phyloP scores from a whole-genome alignment of 2,797 vertebrate genomes.

The Odontamblyopus lacepedii region DNA sequence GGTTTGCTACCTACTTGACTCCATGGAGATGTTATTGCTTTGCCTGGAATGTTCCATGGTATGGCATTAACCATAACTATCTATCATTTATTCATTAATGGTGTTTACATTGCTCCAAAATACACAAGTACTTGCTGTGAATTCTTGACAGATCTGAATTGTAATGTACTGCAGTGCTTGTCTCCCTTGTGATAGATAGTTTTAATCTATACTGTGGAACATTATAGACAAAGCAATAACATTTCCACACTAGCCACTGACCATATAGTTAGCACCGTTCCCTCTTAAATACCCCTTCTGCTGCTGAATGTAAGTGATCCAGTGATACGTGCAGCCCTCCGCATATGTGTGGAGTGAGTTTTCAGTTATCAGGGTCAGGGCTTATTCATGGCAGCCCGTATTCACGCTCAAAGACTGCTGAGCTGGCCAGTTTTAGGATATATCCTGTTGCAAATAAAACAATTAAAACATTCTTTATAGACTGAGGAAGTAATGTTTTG shows the following conservation, averaged over 20 bases:
- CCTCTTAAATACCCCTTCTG: neutral
- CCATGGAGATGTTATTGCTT: no score
- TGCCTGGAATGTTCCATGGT: no score
- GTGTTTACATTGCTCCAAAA: no score
- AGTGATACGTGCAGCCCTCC: slow-evolving; percentile 5
- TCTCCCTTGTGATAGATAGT: no score
- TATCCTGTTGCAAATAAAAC: neutral
- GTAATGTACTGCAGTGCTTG: no score
- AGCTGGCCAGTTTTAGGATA: neutral
- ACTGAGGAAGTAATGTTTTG: neutral
- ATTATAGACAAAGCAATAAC: no score
- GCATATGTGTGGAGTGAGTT: slow-evolving; percentile 7
- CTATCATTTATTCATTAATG: no score
- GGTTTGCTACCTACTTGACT: no score
- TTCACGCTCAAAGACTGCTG: neutral
- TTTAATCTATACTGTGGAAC: no score
- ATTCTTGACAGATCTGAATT: no score
- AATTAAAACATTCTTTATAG: neutral
- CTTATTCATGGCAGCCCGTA: neutral
- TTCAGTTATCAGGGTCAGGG: slow-evolving; percentile 14
- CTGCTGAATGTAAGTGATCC: slow-evolving; percentile 5
- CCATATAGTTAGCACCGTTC: neutral
- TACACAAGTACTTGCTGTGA: no score
- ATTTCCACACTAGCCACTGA: neutral
- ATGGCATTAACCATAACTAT: no score